A percentile compares a stretch with the other conserved stretches of the same genome.
phyloP scores from a whole-genome alignment of 2,888 invertebrate species.

The Epinotia nisella region DNA sequence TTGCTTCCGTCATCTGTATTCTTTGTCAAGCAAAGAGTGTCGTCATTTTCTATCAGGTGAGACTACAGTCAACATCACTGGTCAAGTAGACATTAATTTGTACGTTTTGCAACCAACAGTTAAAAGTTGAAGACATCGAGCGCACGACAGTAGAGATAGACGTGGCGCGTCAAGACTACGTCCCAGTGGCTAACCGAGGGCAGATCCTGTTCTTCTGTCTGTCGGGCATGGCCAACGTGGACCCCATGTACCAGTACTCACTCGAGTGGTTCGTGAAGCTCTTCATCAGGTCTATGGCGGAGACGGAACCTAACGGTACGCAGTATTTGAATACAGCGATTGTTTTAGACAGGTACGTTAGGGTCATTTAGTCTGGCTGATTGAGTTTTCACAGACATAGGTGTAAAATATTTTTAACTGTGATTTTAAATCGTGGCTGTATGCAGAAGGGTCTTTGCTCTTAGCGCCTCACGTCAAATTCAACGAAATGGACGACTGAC shows the following conservation, averaged over 20 bases:
- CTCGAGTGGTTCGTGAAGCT: constrained; percentile 95
- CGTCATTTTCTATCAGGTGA: too few species aligned
- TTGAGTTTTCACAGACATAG: too few species aligned
- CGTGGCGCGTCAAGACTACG: constrained; percentile 90
- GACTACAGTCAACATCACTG: too few species aligned
- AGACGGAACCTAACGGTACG: constrained; percentile 87
- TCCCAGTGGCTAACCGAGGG: constrained; percentile 93
- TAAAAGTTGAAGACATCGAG: constrained; percentile 92
- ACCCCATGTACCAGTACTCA: constrained; percentile 98
- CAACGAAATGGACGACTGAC: too few species aligned
- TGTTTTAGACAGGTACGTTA: background rate
- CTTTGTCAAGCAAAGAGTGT: too few species aligned
- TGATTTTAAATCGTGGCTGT: too few species aligned
- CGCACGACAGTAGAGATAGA: constrained; percentile 94
- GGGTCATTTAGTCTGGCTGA: too few species aligned
- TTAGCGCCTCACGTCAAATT: too few species aligned
- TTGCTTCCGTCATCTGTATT: too few species aligned
- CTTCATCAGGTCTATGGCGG: constrained; percentile 89
- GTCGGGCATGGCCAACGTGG: constrained; percentile 93
- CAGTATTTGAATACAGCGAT: background rate
- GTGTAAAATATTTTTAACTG: too few species aligned
- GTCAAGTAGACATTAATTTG: background rate
- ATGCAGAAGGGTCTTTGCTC: too few species aligned
- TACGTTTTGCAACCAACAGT: constrained; percentile 62
- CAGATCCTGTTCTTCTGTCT: constrained; percentile 95